Evolutionary conservation across 1,140 invertebrate species (phyloP).

Genomic region (Eumeta japonica): DNA sequence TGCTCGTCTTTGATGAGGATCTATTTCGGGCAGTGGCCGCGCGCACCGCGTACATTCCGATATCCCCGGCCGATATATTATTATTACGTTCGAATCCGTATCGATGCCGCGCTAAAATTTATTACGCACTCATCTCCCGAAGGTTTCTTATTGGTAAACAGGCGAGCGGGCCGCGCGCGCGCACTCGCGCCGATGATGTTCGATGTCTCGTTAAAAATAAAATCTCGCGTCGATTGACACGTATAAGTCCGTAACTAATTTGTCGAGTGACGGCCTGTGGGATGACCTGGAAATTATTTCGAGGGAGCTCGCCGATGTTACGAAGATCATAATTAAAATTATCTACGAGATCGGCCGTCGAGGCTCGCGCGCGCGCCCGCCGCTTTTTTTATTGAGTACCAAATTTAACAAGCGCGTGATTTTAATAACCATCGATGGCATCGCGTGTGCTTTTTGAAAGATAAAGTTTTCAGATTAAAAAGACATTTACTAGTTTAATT

Average conservation of each 20-base stretch:
- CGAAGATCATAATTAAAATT: constrained; percentile 38
- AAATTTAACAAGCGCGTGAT: too few species aligned
- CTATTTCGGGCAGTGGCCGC: constrained; percentile 51
- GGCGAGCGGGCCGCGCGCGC: constrained; percentile 33
- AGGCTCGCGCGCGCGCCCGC: too few species aligned
- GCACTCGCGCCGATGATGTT: constrained; percentile 49
- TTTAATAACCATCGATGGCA: too few species aligned
- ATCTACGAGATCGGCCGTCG: too few species aligned
- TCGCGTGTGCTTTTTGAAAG: too few species aligned
- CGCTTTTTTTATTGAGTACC: too few species aligned
- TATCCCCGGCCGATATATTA: constrained; percentile 54
- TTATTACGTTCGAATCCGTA: constrained; percentile 52
- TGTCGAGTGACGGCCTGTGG: constrained; percentile 41
- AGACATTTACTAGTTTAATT: too few species aligned
- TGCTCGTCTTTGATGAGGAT: constrained; percentile 57
- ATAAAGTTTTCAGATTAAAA: too few species aligned
- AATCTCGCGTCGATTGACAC: constrained; percentile 42
- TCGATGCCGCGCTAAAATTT: constrained; percentile 54
- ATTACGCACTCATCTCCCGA: constrained; percentile 50
- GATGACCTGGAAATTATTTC: constrained; percentile 42
- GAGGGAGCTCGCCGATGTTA: constrained; percentile 26
- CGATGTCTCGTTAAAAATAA: constrained; percentile 57
- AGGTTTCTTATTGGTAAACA: constrained; percentile 54
- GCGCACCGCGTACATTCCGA: constrained; percentile 51
- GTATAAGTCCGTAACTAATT: constrained; percentile 51